Evolutionary conservation across 2,888 invertebrate species (phyloP), one percentile per base, ranked within the genome.

Genomic region (Dioctria rufipes): DNA sequence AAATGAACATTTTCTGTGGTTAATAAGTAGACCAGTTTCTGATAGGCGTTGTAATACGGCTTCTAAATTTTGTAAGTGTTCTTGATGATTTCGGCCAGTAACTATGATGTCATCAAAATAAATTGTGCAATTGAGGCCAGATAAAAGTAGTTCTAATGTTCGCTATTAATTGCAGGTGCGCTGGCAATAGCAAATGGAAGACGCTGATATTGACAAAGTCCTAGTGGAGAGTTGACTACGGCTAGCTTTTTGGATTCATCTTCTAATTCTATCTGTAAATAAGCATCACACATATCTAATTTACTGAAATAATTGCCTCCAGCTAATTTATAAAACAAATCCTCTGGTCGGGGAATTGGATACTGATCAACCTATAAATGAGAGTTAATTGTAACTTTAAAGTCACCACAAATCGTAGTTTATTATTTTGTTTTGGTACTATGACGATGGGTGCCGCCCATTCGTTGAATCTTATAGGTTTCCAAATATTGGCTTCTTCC

Each of bases 371-470:
- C 51, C 11, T 81, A 73, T 5, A 81, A 39, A 37, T 79, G 81
- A n/a, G 75, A 6, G 49, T 81, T 81, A 25, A 81, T 43, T 11
- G 63, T 49, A 6, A 49, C 78, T 69, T 81, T 81, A 49, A 81
- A 81, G 60, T 71, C 79, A 11, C 81, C 79, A 80, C 81, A 81
- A 11, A 81, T 79, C 79, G 13, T 11, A 81, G 13, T 54, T 61
- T n/a, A 11, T 67, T 66, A 65, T 69, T 43, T 2, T 42, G 4
- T 25, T 81, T 81, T 43, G n/a, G 54, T 9, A 78, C 78, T 13
- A 81, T 43, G 2, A 78, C 81, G 0, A 79, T 69, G 11, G 73
- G 78, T 11, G 79, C 54, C 43, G 78, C 81, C 78, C 75, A 80
- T 8, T 66, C 11, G 65, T 75, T 80, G 60, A 60, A 66, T 39